These are phyloP conservation scores for Ectemnius continuus DNA, from an alignment of 2,888 invertebrate genomes.

Conservation along the genomic window DNA sequence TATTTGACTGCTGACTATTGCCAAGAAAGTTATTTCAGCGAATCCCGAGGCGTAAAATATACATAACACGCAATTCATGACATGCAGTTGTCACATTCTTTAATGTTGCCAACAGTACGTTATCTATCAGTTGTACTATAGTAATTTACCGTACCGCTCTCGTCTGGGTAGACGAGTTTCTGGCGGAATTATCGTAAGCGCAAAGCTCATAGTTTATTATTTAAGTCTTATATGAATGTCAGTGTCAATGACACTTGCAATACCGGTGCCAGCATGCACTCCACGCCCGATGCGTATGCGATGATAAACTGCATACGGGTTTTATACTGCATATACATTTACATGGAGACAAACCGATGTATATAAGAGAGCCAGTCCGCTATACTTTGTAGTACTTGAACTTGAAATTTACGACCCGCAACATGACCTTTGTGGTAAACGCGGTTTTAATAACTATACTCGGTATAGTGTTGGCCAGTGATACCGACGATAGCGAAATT, in stretches of 20 bases:
- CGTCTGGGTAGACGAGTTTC: neutral
- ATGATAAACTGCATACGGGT: slow-evolving; percentile 59
- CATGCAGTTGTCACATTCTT: slow-evolving; percentile 4
- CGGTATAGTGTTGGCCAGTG: slow-evolving; percentile 16
- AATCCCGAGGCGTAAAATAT: neutral
- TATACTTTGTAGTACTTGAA: slow-evolving; percentile 49
- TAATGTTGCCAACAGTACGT: slow-evolving; percentile 2
- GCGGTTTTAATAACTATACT: slow-evolving; percentile 45
- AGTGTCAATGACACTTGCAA: slow-evolving; percentile 50
- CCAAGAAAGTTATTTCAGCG: neutral
- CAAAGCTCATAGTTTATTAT: slow-evolving; percentile 17
- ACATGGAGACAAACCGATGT: slow-evolving; percentile 25
- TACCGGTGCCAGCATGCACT: slow-evolving; percentile 70
- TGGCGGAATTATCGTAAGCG: neutral
- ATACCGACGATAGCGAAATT: slow-evolving; percentile 57
- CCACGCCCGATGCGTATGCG: slow-evolving; percentile 38
- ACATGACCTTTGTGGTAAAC: slow-evolving; percentile 51
- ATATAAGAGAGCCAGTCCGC: slow-evolving; percentile 57
- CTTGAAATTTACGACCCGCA: slow-evolving; percentile 49
- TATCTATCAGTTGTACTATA: no score
- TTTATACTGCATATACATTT: slow-evolving; percentile 33
- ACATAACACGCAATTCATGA: neutral
- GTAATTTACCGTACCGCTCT: no score
- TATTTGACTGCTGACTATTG: neutral
- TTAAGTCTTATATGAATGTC: slow-evolving; percentile 25